A percentile compares a stretch with the other conserved stretches of the same genome.
These are phyloP conservation scores for Rhimphoctona megacephalus DNA, from an alignment of 2,888 invertebrate species.

Conservation along the genomic window DNA sequence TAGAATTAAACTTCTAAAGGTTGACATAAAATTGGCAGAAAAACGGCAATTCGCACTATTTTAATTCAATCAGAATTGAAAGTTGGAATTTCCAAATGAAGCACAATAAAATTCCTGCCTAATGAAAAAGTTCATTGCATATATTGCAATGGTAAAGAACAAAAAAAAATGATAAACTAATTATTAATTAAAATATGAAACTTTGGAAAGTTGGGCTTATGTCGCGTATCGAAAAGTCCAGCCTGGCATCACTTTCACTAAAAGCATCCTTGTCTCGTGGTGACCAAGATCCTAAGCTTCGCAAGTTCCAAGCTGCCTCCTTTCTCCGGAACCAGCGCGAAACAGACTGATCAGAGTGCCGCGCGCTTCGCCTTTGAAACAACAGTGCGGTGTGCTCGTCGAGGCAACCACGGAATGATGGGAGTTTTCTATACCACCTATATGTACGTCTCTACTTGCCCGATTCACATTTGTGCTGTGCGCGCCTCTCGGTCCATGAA, in stretches of 20 bases:
- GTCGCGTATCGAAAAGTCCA: neutral
- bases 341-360: constrained; percentile 59
- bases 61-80: neutral
- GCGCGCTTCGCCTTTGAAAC: constrained; percentile 61
- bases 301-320: constrained; percentile 30
- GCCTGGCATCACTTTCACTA: constrained; percentile 1
- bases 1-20: neutral
- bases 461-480: constrained; percentile 16
- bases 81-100: neutral
- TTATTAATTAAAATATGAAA: neutral
- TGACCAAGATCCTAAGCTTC: constrained; percentile 20
- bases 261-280: constrained; percentile 18
- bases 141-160: neutral
- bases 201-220: neutral
- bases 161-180: neutral
- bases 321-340: constrained; percentile 63
- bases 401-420: constrained; percentile 34
- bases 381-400: constrained; percentile 56
- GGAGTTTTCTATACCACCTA: constrained; percentile 13
- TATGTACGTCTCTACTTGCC: neutral
- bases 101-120: neutral
- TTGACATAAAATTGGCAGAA: too few relatives aligned
- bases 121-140: neutral
- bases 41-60: neutral
- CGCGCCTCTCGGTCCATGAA: constrained; percentile 19